Conservation (phyloP, 2,113 vertebrate species). For the Rhagologus leucostigma region DNA sequence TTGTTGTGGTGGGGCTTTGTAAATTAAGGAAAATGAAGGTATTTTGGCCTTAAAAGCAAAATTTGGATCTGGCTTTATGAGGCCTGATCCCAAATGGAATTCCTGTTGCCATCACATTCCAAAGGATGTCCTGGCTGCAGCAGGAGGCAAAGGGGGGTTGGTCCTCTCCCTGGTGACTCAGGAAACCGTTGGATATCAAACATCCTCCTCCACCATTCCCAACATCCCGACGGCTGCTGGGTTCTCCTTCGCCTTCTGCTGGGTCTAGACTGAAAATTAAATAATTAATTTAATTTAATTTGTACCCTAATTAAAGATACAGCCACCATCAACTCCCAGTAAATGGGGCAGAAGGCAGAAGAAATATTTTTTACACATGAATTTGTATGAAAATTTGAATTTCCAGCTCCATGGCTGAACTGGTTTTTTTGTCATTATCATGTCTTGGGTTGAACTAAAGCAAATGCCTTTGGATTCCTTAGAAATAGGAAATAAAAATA, state of each 20-base stretch:
- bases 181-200: background rate
- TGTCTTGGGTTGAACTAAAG: background rate
- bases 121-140: background rate
- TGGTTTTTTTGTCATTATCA: background rate
- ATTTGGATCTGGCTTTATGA: background rate
- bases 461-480: background rate
- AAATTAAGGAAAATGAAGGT: rapidly evolving
- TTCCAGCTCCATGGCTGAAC: background rate
- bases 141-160: background rate
- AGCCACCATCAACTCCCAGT: background rate
- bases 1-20: background rate
- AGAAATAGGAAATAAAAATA: background rate
- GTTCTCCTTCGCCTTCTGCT: background rate
- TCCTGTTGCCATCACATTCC: background rate
- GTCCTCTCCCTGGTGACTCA: rapidly evolving
- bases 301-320: background rate
- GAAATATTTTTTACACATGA: background rate
- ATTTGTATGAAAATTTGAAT: background rate
- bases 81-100: background rate
- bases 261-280: background rate
- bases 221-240: background rate
- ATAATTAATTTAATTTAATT: background rate
- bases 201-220: background rate
- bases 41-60: rapidly evolving
- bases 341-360: background rate